phyloP scores from a whole-genome alignment of 2,113 vertebrate species.

The Conger conger region DNA sequence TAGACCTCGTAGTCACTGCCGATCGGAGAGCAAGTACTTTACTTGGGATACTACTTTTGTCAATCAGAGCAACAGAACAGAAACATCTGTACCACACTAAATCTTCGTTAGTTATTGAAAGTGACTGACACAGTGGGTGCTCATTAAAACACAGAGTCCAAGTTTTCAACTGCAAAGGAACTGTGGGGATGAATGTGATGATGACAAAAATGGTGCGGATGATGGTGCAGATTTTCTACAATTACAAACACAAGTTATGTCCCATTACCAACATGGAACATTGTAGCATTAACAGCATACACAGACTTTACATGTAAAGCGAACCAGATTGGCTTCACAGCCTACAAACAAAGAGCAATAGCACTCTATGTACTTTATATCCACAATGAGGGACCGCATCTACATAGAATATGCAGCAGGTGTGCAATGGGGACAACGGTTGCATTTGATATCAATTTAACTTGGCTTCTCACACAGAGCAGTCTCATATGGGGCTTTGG shows the following conservation, averaged over 20 bases:
- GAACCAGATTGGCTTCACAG: neutral
- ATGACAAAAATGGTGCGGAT: neutral
- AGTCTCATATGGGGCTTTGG: neutral
- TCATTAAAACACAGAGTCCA: too few species aligned
- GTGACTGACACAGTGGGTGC: too few species aligned
- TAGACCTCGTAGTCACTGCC: too few species aligned
- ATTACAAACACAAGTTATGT: neutral
- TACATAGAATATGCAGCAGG: neutral
- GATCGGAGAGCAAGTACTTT: too few species aligned
- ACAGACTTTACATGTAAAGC: neutral
- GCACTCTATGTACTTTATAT: too few species aligned
- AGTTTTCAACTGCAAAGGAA: too few species aligned
- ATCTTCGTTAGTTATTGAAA: too few species aligned
- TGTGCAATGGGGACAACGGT: neutral
- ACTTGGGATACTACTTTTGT: too few species aligned
- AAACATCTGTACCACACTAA: neutral
- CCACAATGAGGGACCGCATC: too few species aligned
- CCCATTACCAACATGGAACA: too few species aligned
- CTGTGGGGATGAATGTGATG: neutral
- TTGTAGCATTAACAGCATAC: neutral
- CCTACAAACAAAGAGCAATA: neutral
- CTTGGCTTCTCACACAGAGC: neutral
- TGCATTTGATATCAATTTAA: neutral
- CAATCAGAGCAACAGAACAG: neutral
- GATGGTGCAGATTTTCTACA: neutral